Base-by-base conservation (phyloP, 2,888 invertebrate genomes). In the Imbricaverruca yamaguchii region DNA sequence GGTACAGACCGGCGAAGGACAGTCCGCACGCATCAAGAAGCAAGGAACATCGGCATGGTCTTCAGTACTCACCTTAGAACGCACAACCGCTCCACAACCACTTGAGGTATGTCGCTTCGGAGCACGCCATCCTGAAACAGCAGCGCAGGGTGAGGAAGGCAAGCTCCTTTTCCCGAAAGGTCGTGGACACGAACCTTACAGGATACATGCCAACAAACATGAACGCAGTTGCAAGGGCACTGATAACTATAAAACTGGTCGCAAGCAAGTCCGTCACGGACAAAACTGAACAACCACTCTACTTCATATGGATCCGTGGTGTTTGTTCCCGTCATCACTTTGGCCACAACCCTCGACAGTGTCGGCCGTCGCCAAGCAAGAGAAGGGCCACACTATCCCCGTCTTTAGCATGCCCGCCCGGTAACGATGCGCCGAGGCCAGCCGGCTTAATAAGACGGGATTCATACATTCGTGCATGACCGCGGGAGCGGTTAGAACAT, bases 1-100 rank as follows among this genome's bases (percentile, higher is more conserved):
- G 18, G 74, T 18, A 53, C 74, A 10, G 74, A 53, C 74, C 74
- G 67, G 53, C 74, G 74, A 74, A 74, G 74, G 74, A 8, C 53
- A 18, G 74, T 53, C 74, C 8, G 74, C 74, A 13, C 53, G 25
- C 74, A 74, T 74, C 74, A 18, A 0, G 7, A 1, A 13, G 6
- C 10, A 8, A 23, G n/a, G 21, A 69, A 12, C 4, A 1, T 39
- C 39, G 1, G 39, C 39, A 39, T 39, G 1, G 4, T 39, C 39
- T 39, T 39, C 39, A 39, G 39, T 39, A 39, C 39, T 39, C 39
- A 39, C 39, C 39, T 39, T 39, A 65, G 8, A n/a, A 10, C 23
- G n/a, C 65, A 65, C 65, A 23, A n/a, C 61, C 61, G 15, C 18
- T 1, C 15, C 15, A 61, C 61, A 13, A 39, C 39, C 39, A 39